These are phyloP conservation scores for Caiman crocodilus DNA, from an alignment of 2,797 vertebrate genomes.

Conservation along the genomic window DNA sequence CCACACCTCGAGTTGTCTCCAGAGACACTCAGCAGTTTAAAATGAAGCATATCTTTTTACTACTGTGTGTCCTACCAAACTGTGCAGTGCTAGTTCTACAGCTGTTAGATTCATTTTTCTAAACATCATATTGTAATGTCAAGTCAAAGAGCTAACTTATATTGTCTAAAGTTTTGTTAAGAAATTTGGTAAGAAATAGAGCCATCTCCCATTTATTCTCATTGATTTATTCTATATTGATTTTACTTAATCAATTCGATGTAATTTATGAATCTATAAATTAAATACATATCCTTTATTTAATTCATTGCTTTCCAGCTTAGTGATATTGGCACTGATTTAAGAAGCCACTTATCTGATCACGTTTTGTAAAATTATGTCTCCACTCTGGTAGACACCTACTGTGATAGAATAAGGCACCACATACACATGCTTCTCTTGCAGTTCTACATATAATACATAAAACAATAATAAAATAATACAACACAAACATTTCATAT, in stretches of 20 bases:
- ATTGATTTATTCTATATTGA: too few relatives aligned
- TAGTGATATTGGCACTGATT: background rate
- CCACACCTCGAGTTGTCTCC: background rate
- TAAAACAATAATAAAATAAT: background rate
- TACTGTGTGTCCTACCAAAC: background rate
- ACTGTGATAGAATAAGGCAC: background rate
- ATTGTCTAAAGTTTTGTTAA: background rate
- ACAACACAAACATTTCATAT: background rate
- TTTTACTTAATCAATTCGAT: too few relatives aligned
- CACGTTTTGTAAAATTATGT: background rate
- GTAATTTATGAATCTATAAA: background rate
- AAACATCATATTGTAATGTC: background rate
- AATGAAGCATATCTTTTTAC: background rate
- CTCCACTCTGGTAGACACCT: background rate
- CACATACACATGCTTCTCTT: background rate
- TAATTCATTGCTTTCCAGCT: background rate
- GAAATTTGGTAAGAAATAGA: background rate
- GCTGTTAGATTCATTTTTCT: background rate
- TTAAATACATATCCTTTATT: background rate
- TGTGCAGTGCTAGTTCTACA: background rate
- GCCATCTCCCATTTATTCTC: background rate
- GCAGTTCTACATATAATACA: background rate
- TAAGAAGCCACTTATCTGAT: background rate
- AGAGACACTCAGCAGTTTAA: background rate
- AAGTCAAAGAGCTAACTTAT: background rate